A percentile compares a stretch with the other conserved stretches of the same genome.
Evolutionary conservation across 1,140 invertebrate genomes (phyloP).

Genomic region (Centruroides sculpturatus): DNA sequence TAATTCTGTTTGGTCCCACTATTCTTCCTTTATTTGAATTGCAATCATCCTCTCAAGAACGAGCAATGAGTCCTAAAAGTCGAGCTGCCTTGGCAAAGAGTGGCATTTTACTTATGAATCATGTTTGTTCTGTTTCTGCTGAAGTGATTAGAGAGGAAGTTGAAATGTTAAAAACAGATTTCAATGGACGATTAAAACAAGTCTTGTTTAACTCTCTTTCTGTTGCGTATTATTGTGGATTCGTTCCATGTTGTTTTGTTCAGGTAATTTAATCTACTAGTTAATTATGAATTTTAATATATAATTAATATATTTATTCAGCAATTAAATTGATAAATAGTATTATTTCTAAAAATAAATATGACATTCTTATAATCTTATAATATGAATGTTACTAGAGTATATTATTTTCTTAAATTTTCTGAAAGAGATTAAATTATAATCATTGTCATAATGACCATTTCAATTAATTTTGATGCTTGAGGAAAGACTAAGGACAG

Average conservation of each 20-base stretch:
- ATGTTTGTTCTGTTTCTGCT: constrained; percentile 32
- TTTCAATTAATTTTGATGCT: too few relatives aligned
- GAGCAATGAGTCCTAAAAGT: background rate
- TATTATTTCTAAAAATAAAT: too few relatives aligned
- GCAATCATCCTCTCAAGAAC: background rate
- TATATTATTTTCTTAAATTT: too few relatives aligned
- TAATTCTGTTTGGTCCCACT: constrained; percentile 58
- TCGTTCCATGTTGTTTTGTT: constrained; percentile 78
- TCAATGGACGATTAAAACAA: constrained; percentile 74
- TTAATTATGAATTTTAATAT: too few relatives aligned
- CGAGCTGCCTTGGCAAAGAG: background rate
- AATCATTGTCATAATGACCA: too few relatives aligned
- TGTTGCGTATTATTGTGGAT: constrained; percentile 78
- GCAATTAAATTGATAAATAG: too few relatives aligned
- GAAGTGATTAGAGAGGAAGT: constrained; percentile 63
- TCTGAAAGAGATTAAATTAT: too few relatives aligned
- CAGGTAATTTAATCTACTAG: constrained; percentile 37
- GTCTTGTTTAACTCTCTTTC: constrained; percentile 77
- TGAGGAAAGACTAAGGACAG: too few relatives aligned
- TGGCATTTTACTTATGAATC: constrained; percentile 15
- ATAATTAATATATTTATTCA: too few relatives aligned
- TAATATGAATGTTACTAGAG: too few relatives aligned
- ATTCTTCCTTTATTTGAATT: constrained; percentile 27
- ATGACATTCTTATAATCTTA: too few relatives aligned
- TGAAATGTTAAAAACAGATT: constrained; percentile 64